Conservation (phyloP, 2,888 invertebrate genomes). For the Linyphia triangularis region DNA sequence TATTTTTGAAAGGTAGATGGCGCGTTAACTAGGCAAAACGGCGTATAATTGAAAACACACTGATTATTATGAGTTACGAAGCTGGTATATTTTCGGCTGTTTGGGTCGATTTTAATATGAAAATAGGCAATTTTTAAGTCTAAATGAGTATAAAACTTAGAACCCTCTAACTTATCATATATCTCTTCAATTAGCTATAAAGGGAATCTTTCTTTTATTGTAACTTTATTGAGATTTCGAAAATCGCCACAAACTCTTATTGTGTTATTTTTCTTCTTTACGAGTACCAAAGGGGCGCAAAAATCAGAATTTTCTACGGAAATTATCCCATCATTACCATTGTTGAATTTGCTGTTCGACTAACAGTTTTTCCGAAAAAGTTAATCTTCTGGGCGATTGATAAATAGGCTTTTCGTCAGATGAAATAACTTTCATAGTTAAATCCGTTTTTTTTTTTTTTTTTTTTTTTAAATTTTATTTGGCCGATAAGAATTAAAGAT, state of each 20-base stretch:
- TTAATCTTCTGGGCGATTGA: no score
- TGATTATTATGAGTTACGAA: no score
- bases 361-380: no score
- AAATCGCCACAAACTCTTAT: constrained; percentile 25
- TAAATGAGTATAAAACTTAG: constrained; percentile 16
- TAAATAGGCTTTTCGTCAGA: no score
- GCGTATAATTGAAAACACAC: constrained; percentile 1
- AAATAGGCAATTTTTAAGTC: no score
- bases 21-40: not conserved
- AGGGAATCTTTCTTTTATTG: constrained; percentile 16
- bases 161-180: constrained; percentile 18
- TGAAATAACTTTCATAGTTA: no score
- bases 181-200: constrained; percentile 25
- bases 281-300: constrained; percentile 12
- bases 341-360: no score
- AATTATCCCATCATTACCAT: no score
- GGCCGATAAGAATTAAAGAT: no score
- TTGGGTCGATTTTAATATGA: not conserved
- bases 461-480: no score
- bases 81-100: not conserved
- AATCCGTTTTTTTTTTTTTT: no score
- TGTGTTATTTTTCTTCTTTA: constrained; percentile 32
- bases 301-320: no score
- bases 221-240: constrained; percentile 1
- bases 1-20: not conserved